Evolutionary conservation across 2,888 invertebrate species (phyloP), one percentile per base, ranked within the genome.

Genomic region (Drosophila peninsularis): DNA sequence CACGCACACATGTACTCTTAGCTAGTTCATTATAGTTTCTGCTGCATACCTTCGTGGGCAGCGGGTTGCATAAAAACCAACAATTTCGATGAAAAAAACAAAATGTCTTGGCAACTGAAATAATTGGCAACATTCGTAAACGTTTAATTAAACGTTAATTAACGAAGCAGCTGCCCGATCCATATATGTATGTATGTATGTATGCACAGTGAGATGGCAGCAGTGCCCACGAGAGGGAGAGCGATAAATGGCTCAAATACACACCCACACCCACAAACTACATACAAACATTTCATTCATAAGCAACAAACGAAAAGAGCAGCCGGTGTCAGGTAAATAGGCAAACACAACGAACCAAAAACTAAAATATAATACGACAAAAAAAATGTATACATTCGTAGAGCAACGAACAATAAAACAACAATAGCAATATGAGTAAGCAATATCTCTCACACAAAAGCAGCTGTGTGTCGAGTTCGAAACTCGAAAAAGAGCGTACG

Each of bases 251-350:
- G 52, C 36, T 27, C 44, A n/a, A n/a, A n/a, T n/a, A n/a, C n/a
- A n/a, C n/a, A n/a, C 57, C 50, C 56, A 64, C 86, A 67, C 88
- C 82, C 88, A 82, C 87, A 45, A 36, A 10, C 3, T 36, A 27
- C 27, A 42, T 71, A 62, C 44, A 32, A 62, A 64, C 14, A 37
- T 39, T 82, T 88, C 82, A 82, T 82, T 82, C 86, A 82, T 86
- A 68, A 84, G 69, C 78, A 67, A 53, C 62, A 67, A 64, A 69
- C 61, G 68, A 65, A 62, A 68, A 56, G 62, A 79, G 73, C 88
- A 85, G 82, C 88, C 82, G 88, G 88, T 85, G 73, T 64, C 71
- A 62, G 68, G 70, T 73, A 82, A 87, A 86, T 82, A 81, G 63
- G 54, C 53, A 55, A 57, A 47, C 49, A 37, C 49, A 52, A 11